Evolutionary conservation across 2,888 invertebrate species (phyloP).

Genomic region (Drosophila dives): DNA sequence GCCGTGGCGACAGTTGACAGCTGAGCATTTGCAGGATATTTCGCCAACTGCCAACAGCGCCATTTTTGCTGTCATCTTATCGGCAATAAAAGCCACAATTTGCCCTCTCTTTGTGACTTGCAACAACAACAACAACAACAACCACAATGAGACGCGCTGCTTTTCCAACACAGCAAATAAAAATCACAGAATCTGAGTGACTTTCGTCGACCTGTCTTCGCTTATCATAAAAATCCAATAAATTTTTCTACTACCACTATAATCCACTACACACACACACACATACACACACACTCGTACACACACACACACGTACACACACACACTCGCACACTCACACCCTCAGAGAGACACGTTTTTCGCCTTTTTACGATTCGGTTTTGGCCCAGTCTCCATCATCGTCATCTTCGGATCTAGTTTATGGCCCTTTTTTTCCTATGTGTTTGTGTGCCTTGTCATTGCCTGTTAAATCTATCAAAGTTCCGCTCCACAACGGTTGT

Average conservation of each 20-base stretch:
- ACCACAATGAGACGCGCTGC: conserved; percentile 18
- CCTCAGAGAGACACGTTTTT: conserved; percentile 4
- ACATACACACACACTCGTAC: conserved; percentile 13
- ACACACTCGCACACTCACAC: neutral
- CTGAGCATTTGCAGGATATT: conserved; percentile 1
- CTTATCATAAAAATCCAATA: conserved; percentile 77
- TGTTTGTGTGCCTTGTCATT: conserved; percentile 14
- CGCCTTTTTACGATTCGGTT: conserved; percentile 56
- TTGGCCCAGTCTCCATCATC: conserved; percentile 50
- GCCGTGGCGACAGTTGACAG: conserved; percentile 17
- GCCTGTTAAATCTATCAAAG: conserved; percentile 52
- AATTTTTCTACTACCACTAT: conserved; percentile 43
- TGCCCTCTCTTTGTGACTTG: conserved; percentile 57
- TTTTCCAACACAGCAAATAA: conserved; percentile 18
- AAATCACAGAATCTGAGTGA: conserved; percentile 38
- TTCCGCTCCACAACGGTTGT: conserved; percentile 47
- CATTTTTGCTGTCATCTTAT: conserved; percentile 46
- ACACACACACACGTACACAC: conserved; percentile 5
- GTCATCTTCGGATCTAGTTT: conserved; percentile 59
- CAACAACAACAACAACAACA: conserved; percentile 15
- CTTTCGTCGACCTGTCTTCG: conserved; percentile 54
- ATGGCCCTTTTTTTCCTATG: conserved; percentile 52
- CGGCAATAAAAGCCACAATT: conserved; percentile 67
- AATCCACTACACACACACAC: conserved; percentile 1
- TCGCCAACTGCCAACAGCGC: neutral